phyloP scores from a whole-genome alignment of 1,140 invertebrate species.

The Hypsibius dujardini region DNA sequence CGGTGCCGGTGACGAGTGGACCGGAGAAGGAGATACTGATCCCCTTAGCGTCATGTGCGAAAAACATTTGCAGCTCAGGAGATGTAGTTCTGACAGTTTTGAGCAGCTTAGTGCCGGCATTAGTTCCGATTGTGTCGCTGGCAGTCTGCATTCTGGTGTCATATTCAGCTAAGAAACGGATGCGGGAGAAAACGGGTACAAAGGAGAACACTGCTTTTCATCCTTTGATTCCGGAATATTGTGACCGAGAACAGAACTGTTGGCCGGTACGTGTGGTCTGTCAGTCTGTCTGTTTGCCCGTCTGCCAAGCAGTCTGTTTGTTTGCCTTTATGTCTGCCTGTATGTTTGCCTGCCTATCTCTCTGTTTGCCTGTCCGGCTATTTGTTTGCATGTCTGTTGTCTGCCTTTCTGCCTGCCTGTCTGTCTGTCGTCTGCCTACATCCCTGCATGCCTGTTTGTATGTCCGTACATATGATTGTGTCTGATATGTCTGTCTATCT shows the following conservation, averaged over 20 bases:
- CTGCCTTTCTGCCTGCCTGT: too few species aligned
- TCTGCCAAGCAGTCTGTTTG: too few species aligned
- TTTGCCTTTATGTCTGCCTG: too few species aligned
- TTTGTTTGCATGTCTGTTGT: too few species aligned
- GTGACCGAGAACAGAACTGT: background rate
- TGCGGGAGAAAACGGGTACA: background rate
- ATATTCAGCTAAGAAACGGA: background rate
- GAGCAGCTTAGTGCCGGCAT: background rate
- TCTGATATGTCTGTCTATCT: background rate
- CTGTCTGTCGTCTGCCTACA: too few species aligned
- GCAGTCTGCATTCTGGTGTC: background rate
- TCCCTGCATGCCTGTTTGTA: too few species aligned
- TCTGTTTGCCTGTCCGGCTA: too few species aligned
- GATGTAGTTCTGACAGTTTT: slow-evolving; percentile 12
- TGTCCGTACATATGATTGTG: too few species aligned
- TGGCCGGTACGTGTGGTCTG: background rate
- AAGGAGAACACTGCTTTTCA: background rate
- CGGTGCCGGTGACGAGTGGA: background rate
- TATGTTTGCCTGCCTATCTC: too few species aligned
- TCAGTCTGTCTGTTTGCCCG: too few species aligned
- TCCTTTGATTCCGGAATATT: background rate
- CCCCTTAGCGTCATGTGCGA: background rate
- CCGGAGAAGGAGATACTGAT: background rate
- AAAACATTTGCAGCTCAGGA: background rate
- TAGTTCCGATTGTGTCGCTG: background rate